Evolutionary conservation across 2,797 vertebrate genomes (phyloP), one percentile per base, ranked within the genome.

Genomic region (Pseudomugil tenellus): DNA sequence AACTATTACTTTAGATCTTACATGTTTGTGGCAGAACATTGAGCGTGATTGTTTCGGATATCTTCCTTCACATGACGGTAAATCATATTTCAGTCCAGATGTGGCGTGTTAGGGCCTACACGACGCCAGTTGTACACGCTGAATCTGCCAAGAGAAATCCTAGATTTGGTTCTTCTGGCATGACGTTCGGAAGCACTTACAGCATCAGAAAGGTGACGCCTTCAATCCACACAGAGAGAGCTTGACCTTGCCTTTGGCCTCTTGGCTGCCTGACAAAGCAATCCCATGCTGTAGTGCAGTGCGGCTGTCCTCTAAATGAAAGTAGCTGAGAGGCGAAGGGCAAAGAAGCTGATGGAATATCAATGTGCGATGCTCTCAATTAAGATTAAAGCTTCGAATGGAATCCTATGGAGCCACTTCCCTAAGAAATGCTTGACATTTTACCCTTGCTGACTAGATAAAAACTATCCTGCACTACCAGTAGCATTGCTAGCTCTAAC

Each of bases 211-310:
- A 88, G 85, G 85, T 81, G 87, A 87, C 41, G 84, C 85, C 85
- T 88, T 79, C 67, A 26, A 84, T 89, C 73, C 81, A 70, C 31
- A 92, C 88, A 92, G 89, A 90, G 90, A 84, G 84, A 87, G 57
- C 74, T 76, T 90, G 90, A 92, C 92, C 91, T 93, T 93, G 92
- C 92, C 92, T 92, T 92, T 93, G 90, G 92, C 92, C 92, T 91
- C 84, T 84, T 93, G 91, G 92, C 92, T 91, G 88, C 88, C 89
- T 93, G 92, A 93, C 92, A 92, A 92, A 92, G 90, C 91, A 90
- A 86, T 92, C 87, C 87, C 74, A 81, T 81, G 89, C 92, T 89
- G 76, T 84, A 84, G 89, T 87, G 91, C 91, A 79, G 89, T 81
- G 87, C 79, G 84, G 84, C 88, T 80, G 90, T 91, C 92, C 92